phyloP scores from a whole-genome alignment of 2,113 vertebrate genomes.

The Odobenus rosmarus region DNA sequence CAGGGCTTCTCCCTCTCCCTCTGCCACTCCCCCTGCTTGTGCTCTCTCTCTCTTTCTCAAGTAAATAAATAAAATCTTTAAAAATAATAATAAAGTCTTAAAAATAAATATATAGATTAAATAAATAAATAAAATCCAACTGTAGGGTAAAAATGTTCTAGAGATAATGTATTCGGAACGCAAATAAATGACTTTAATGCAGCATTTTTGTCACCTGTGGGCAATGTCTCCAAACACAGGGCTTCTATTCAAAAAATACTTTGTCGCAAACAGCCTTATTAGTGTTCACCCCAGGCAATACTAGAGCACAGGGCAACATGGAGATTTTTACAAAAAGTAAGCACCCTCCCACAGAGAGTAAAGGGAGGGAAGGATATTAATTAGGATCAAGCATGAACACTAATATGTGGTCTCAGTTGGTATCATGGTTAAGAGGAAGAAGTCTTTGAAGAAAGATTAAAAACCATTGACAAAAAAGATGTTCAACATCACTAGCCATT shows the following conservation, averaged over 20 bases:
- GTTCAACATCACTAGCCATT: not conserved
- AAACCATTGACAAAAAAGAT: not conserved
- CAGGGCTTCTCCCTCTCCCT: not conserved
- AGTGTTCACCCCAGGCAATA: not conserved
- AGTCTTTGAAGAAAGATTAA: not conserved
- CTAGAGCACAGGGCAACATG: not conserved
- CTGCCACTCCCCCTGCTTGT: not conserved
- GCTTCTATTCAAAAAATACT: conserved; percentile 13
- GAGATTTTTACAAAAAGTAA: not conserved
- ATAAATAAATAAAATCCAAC: not conserved
- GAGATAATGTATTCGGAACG: not conserved
- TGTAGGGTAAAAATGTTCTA: not conserved
- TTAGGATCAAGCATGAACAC: not conserved
- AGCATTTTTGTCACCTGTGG: not conserved
- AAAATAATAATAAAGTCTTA: not conserved
- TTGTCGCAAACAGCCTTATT: not conserved
- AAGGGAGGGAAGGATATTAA: not conserved
- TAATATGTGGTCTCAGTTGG: not conserved
- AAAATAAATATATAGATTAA: not conserved
- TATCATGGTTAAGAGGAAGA: not conserved
- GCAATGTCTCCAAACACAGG: not conserved
- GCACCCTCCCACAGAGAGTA: not conserved
- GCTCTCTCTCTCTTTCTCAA: not conserved
- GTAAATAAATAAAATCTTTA: not conserved
- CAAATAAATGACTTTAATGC: not conserved